Conservation (phyloP, 2,888 invertebrate species). For the Cynaeus angustus region DNA sequence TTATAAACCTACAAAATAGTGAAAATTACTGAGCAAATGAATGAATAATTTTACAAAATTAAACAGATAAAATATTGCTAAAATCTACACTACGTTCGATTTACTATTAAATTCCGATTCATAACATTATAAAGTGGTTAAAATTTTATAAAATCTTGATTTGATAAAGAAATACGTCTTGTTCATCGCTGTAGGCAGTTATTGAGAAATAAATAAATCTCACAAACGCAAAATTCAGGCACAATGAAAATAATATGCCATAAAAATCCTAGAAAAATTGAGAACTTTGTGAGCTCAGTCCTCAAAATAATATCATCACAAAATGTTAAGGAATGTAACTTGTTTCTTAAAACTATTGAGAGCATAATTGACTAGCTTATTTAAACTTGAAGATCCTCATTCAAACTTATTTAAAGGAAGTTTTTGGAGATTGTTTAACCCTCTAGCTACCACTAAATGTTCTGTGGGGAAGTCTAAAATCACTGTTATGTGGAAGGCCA, state of each 20-base stretch:
- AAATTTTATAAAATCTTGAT: conserved; percentile 14
- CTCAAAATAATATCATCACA: conserved; percentile 36
- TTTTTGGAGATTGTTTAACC: conserved; percentile 60
- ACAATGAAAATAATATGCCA: conserved; percentile 5
- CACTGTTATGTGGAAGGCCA: conserved; percentile 93
- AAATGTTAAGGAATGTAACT: conserved; percentile 33
- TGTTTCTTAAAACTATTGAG: conserved; percentile 7
- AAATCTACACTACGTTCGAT: not conserved
- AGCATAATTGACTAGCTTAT: conserved; percentile 47
- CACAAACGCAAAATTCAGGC: conserved; percentile 6
- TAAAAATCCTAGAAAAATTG: not conserved
- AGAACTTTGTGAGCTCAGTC: not conserved
- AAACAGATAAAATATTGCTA: conserved; percentile 4
- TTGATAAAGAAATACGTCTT: not conserved
- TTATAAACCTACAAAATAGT: conserved; percentile 25
- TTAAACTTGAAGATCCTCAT: conserved; percentile 39
- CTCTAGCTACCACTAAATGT: conserved; percentile 82
- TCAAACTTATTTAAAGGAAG: conserved; percentile 54
- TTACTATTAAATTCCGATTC: conserved; percentile 3
- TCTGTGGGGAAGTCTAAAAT: conserved; percentile 90
- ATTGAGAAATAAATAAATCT: conserved; percentile 14
- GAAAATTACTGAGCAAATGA: conserved; percentile 12
- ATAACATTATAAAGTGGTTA: conserved; percentile 16
- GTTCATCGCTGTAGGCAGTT: conserved; percentile 20
- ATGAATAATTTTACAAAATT: not conserved